phyloP scores from a whole-genome alignment of 2,797 vertebrate species.

The Catamblyrhynchus diadema region DNA sequence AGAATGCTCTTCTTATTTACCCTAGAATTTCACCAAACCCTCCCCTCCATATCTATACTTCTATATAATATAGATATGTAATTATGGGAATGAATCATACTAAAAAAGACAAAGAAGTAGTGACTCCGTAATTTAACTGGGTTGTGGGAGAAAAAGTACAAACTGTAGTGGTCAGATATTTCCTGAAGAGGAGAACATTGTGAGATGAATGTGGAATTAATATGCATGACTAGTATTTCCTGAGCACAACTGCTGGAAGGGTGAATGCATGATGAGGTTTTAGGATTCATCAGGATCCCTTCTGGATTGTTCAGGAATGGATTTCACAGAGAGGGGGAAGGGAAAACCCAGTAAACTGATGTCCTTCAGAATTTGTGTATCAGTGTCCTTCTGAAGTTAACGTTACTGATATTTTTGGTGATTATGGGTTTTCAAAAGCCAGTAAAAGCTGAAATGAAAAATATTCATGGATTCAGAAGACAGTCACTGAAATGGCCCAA shows the following conservation, averaged over 20 bases:
- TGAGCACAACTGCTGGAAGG: not conserved
- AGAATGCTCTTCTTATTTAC: not conserved
- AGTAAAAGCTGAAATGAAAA: not conserved
- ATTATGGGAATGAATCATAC: not conserved
- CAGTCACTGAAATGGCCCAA: not conserved
- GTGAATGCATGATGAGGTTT: not conserved
- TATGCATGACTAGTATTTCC: not conserved
- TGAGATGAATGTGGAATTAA: not conserved
- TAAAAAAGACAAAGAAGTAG: not conserved
- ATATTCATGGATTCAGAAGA: not conserved
- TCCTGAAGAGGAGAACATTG: not conserved
- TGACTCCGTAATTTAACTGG: conserved; percentile 17
- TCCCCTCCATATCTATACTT: not conserved
- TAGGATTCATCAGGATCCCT: not conserved
- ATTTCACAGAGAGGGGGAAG: not conserved
- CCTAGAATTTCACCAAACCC: not conserved
- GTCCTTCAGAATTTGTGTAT: not conserved
- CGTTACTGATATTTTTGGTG: not conserved
- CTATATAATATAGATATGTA: not conserved
- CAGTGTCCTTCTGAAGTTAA: not conserved
- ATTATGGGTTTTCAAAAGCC: not conserved
- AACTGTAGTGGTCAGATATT: not conserved
- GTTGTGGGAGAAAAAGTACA: not conserved
- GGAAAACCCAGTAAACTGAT: not conserved
- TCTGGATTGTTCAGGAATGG: not conserved